Base-by-base conservation (phyloP, 2,888 invertebrate genomes). In the Thumatha senex region DNA sequence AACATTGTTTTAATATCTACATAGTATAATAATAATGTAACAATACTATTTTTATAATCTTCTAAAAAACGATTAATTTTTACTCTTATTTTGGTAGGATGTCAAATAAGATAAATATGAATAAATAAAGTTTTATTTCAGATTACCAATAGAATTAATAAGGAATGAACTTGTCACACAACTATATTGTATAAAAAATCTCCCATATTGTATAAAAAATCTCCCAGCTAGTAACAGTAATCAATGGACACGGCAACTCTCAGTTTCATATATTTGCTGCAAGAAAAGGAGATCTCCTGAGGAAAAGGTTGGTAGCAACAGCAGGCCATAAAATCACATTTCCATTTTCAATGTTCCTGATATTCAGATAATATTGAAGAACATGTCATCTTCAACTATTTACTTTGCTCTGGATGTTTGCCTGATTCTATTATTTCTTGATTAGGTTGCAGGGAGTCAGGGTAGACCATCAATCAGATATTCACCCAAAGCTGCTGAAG, bases 261-360 rank as follows among this genome's bases (percentile, higher is more conserved):
- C 88, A 7, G 52, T 83, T 50, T 74, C 92, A 70, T 62, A 80
- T 59, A 56, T 80, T 3, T 79, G 76, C 53, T 89, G 75, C 35
- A 95, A 95, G 72, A 93, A 94, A 65, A 85, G 94, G 61, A 94
- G 92, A 89, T 90, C 93, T 30, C 87, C 85, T 0, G 94, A 94
- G 65, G 94, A 95, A 82, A 92, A 91, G 88, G 95, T 95, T 78
- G 63, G 70, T 55, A 18, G n/a, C 18, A 9, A n/a, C 12, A 1
- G 7, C 12, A 7, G 5, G n/a, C 12, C 11, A 34, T 34, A 12
- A 12, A 10, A 13, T 9, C n/a, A n/a, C n/a, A n/a, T n/a, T 24
- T 5, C 18, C 18, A 24, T 24, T 5, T 24, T 24, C 18, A 24
- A 5, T 5, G 2, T 5, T 24, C 18, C 18, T 24, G 18, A 24